Evolutionary conservation across 2,797 vertebrate genomes (phyloP).

Genomic region (Amphiprion clarkii): DNA sequence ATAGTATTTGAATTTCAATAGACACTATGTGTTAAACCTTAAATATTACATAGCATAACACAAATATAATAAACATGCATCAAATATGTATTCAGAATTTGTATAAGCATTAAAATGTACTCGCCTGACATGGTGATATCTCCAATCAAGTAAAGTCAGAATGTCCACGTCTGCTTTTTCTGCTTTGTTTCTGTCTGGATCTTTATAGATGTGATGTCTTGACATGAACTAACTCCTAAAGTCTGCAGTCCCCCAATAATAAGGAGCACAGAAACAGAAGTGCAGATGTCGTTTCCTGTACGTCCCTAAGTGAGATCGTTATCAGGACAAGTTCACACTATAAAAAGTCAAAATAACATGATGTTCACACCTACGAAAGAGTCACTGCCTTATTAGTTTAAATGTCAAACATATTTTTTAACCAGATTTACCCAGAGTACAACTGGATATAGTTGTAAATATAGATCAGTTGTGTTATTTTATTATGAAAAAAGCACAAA

Average conservation of each 20-base stretch:
- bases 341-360: not conserved
- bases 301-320: constrained; percentile 45
- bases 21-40: not conserved
- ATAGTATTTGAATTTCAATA: not conserved
- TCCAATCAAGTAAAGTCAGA: not conserved
- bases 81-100: no score
- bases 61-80: not conserved
- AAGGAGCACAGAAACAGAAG: constrained; percentile 11
- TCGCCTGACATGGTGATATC: constrained; percentile 61
- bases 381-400: no score
- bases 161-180: not conserved
- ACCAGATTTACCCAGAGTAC: no score
- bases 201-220: not conserved
- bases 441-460: not conserved
- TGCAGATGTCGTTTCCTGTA: constrained; percentile 52
- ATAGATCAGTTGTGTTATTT: not conserved
- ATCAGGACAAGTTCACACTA: constrained; percentile 40
- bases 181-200: not conserved
- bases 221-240: not conserved
- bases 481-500: not conserved
- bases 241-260: not conserved
- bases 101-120: not conserved
- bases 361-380: not conserved
- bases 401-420: no score
- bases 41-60: not conserved